A percentile compares a stretch with the other conserved stretches of the same genome.
phyloP scores from a whole-genome alignment of 2,113 vertebrate genomes.

The Columbina picui region DNA sequence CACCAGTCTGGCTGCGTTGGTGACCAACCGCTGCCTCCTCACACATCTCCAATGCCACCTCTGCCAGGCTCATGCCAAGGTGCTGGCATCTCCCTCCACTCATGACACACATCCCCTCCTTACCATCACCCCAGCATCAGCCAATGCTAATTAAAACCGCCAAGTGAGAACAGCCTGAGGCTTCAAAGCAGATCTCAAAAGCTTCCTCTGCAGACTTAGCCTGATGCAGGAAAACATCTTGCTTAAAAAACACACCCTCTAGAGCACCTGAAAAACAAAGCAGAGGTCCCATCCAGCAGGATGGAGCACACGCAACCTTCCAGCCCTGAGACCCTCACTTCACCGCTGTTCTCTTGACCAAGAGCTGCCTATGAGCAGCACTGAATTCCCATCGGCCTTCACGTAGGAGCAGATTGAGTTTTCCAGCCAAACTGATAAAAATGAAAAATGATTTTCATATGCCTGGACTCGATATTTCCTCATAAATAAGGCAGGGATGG shows the following conservation, averaged over 20 bases:
- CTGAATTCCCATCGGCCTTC: neutral
- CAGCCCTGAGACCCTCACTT: fast-evolving
- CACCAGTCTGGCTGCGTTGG: neutral
- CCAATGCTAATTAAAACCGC: neutral
- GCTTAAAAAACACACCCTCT: neutral
- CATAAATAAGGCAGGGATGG: neutral
- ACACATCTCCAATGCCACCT: neutral
- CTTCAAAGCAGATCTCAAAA: neutral
- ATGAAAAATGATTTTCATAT: conserved; percentile 15
- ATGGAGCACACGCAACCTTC: neutral
- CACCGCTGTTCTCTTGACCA: neutral
- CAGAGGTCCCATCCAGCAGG: neutral
- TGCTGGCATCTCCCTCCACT: neutral
- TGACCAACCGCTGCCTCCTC: neutral
- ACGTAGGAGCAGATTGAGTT: neutral
- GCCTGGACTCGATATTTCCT: neutral
- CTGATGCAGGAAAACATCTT: neutral
- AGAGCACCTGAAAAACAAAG: neutral
- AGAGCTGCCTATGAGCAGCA: neutral
- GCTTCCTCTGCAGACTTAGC: neutral
- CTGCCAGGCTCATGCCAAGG: neutral
- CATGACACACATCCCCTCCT: neutral
- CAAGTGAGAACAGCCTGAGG: neutral
- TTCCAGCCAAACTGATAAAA: conserved; percentile 34
- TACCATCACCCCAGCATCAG: neutral